Base-by-base conservation (phyloP, 2,797 vertebrate genomes). In the Pangasius krempfi region DNA sequence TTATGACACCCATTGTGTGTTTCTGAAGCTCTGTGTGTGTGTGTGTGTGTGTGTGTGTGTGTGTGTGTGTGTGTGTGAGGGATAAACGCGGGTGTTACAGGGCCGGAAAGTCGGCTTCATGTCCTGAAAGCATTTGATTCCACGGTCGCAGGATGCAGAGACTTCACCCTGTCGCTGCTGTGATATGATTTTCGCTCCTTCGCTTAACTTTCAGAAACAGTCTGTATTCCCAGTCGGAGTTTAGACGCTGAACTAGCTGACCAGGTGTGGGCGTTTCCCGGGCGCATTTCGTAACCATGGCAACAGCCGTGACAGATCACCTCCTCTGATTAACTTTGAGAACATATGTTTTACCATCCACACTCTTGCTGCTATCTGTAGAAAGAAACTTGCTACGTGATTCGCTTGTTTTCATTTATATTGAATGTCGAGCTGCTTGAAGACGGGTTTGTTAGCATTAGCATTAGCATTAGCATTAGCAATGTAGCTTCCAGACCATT, bases 11-110 rank as follows among this genome's bases (percentile, higher is more conserved):
- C 84, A 81, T 85, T 86, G 50, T 90, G 88, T 88, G 54, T 86
- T 72, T 90, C 73, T 72, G 88, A 83, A 86, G 76, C 80, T 89
- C 44, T 84, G 37, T 88, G 85, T 78, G 78, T 72, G 37, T 25
- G 16, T 73, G 18, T 73, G 37, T 68, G 64, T n/a, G 62, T n/a
- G 62, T 62, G 5, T 25, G 20, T 58, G 56, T 58, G 56, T 58
- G 56, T 54, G 52, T 20, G 20, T 22, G 56, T 58, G 56, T 66
- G 30, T 33, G 66, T 33, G 66, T 14, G 66, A 16, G 13, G n/a
- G 66, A 5, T 14, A 66, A 30, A 64, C 4, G 64, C 52, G 12
- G 4, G 64, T 30, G 30, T 33, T 33, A 37, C 37, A 22, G 68
- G 14, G 30, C 68, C 5, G 18, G 16, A 40, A 40, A 72, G 33